Percentiles rank a stretch among this genome's conserved stretches.
These are phyloP conservation scores for Hemaris fuciformis DNA, from an alignment of 2,888 invertebrate genomes.

Conservation along the genomic window DNA sequence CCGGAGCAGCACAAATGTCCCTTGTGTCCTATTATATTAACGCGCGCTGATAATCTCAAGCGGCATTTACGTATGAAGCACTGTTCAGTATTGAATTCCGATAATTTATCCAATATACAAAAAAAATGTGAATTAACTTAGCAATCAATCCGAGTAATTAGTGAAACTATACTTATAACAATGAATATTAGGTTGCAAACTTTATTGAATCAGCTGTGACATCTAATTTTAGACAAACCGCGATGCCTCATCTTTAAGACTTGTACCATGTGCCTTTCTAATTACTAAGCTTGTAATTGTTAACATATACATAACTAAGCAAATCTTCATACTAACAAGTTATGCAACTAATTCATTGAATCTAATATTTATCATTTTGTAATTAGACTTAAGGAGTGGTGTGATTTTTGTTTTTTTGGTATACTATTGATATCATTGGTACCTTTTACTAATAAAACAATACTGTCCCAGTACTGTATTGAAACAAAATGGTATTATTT, in stretches of 20 bases:
- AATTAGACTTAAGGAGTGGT: constrained; percentile 77
- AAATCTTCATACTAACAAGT: constrained; percentile 37
- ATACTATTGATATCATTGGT: constrained; percentile 3
- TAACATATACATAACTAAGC: constrained; percentile 2
- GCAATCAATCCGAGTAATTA: neutral
- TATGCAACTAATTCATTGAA: constrained; percentile 51
- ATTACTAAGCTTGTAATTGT: constrained; percentile 13
- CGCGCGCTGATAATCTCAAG: constrained; percentile 85
- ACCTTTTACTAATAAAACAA: constrained; percentile 13
- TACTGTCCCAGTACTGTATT: constrained; percentile 1
- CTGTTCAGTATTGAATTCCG: constrained; percentile 62
- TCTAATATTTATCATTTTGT: constrained; percentile 64
- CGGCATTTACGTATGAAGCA: constrained; percentile 85
- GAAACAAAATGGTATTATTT: neutral
- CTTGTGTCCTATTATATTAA: constrained; percentile 83
- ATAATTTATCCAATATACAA: constrained; percentile 66
- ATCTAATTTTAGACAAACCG: neutral
- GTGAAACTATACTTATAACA: neutral
- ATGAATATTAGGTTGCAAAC: neutral
- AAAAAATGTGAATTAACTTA: constrained; percentile 54
- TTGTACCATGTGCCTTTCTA: constrained; percentile 6
- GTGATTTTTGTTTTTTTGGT: constrained; percentile 43
- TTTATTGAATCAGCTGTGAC: neutral
- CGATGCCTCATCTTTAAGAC: constrained; percentile 1
- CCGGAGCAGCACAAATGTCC: constrained; percentile 84